phyloP scores from a whole-genome alignment of 2,113 vertebrate genomes.

The Pogona vitticeps region DNA sequence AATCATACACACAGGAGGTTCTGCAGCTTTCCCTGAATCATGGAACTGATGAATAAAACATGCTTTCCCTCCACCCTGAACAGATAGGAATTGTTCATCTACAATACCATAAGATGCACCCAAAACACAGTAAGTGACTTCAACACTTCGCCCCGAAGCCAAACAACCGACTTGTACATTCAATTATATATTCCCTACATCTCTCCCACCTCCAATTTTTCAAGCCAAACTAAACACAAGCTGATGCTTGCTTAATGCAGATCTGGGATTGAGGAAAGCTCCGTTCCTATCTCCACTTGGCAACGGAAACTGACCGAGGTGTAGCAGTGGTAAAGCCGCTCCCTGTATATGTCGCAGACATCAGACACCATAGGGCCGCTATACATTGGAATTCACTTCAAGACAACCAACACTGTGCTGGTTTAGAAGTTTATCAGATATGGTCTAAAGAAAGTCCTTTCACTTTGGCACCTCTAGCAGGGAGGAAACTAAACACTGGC shows the following conservation, averaged over 20 bases:
- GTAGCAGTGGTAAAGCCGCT: no score
- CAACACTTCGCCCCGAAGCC: neutral
- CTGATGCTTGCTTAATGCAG: neutral
- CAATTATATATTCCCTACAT: neutral
- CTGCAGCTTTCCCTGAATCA: conserved; percentile 13
- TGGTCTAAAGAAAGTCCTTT: neutral
- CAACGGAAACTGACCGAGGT: no score
- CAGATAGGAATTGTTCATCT: conserved; percentile 10
- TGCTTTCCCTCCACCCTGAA: neutral
- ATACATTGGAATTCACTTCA: no score
- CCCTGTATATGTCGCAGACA: neutral
- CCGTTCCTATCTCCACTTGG: no score
- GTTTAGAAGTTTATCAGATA: no score
- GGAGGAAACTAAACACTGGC: neutral
- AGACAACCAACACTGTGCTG: no score
- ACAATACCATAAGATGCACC: neutral
- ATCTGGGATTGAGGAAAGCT: neutral
- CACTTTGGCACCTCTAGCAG: neutral
- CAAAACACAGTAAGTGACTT: neutral
- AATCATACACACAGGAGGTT: neutral
- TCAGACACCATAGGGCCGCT: neutral
- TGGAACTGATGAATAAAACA: neutral
- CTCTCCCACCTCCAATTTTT: neutral
- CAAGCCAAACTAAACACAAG: neutral
- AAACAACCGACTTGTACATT: neutral